Evolutionary conservation across 2,113 vertebrate species (phyloP).

Genomic region (Phylloscopus trochilus): DNA sequence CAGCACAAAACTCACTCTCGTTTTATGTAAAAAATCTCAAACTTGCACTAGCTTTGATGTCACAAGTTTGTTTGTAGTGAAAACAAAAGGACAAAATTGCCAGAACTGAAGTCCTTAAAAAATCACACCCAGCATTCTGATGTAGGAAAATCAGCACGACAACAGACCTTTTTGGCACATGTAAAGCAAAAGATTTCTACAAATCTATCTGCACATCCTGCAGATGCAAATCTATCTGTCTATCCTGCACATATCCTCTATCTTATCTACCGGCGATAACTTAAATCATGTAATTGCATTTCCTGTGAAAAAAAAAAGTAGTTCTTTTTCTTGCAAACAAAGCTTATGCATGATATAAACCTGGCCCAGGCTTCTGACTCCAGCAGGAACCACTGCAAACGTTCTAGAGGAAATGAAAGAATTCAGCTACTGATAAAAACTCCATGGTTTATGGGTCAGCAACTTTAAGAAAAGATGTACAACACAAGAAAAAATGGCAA

Average conservation of each 20-base stretch:
- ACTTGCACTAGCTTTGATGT: not conserved
- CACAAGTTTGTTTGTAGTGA: not conserved
- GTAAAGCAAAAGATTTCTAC: not conserved
- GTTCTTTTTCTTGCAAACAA: not conserved
- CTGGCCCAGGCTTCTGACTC: not conserved
- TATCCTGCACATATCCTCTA: not conserved
- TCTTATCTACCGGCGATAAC: not conserved
- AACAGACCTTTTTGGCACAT: accelerated
- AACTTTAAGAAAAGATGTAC: not conserved
- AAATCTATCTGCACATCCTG: too few relatives aligned
- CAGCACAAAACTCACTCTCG: not conserved
- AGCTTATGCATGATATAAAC: not conserved
- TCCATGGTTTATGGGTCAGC: not conserved
- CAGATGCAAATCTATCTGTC: too few relatives aligned
- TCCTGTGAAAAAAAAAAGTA: not conserved
- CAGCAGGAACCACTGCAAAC: not conserved
- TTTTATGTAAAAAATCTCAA: not conserved
- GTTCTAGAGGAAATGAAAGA: not conserved
- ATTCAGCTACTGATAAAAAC: not conserved
- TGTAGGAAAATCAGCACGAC: not conserved
- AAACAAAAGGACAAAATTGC: not conserved
- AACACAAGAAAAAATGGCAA: not conserved
- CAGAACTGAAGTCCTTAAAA: not conserved
- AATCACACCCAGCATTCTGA: not conserved
- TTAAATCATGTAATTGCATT: not conserved